Base-by-base conservation (phyloP, 2,888 invertebrate species). In the Rhagonycha lutea region DNA sequence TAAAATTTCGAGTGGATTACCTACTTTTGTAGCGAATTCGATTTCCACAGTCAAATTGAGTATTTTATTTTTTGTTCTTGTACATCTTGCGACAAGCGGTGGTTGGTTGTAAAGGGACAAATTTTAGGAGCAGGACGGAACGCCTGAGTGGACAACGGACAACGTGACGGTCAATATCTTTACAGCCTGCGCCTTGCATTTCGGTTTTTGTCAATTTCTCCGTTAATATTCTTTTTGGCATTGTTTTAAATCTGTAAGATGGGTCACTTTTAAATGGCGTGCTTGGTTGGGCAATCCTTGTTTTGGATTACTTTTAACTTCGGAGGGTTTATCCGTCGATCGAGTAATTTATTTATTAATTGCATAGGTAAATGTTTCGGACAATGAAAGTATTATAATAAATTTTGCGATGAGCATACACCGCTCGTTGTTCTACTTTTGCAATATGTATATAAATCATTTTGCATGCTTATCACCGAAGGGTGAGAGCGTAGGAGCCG, bases 181-280 rank as follows among this genome's bases (percentile, higher is more conserved):
- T 79, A 79, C 79, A 78, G 80, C 80, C 82, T 81, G 82, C 82
- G 82, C 82, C 81, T 80, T 82, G 73, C 72, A 75, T 74, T 77
- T 74, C 63, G 61, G 62, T 71, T 74, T 70, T 65, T 65, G 26
- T 65, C 63, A 65, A 65, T 11, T 65, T 65, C 26, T 26, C 23
- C 26, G 63, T 65, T 65, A 23, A 24, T 65, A 26, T 26, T 65
- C 63, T 24, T 65, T 65, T 65, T 24, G 26, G 63, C 63, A 65
- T 47, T 47, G 47, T 47, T 47, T 12, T 47, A 47, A 47, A 47
- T n/a, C n/a, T n/a, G 2, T 47, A 47, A 47, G 47, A 47, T n/a
- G 47, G 47, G n/a, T 47, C 47, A n/a, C 8, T n/a, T 47, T 47
- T 47, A n/a, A 24, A 63, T 23, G 4, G 18, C 7, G 11, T 14